Evolutionary conservation across 1,140 invertebrate species (phyloP).

Genomic region (Drosophila insularis): DNA sequence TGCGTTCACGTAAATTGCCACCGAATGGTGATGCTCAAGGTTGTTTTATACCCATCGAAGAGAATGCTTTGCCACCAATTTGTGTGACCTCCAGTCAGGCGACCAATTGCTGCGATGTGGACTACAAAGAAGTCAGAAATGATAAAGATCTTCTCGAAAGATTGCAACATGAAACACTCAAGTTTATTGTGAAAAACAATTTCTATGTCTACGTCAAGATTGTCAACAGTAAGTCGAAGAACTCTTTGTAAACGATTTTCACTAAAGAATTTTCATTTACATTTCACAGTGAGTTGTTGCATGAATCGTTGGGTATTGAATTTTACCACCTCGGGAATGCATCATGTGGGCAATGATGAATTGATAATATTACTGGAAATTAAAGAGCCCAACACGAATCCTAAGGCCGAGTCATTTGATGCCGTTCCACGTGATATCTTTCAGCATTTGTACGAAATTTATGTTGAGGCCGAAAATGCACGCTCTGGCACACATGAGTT

Average conservation of each 20-base stretch:
- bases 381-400: conserved; percentile 80
- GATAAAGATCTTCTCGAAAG: conserved; percentile 83
- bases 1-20: conserved; percentile 55
- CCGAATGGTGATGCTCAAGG: conserved; percentile 84
- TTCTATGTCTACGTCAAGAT: conserved; percentile 90
- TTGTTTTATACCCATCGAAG: conserved; percentile 85
- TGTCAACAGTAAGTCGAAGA: conserved; percentile 86
- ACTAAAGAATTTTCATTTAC: background rate
- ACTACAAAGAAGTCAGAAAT: conserved; percentile 85
- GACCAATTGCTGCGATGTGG: conserved; percentile 83
- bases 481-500: conserved; percentile 87
- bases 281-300: conserved; percentile 90
- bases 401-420: conserved; percentile 80
- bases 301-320: conserved; percentile 91
- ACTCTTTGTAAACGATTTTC: conserved; percentile 51
- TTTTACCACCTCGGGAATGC: conserved; percentile 90
- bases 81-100: conserved; percentile 48
- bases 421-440: conserved; percentile 90
- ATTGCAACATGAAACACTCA: conserved; percentile 86
- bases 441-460: conserved; percentile 89
- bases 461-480: conserved; percentile 90
- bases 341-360: conserved; percentile 93
- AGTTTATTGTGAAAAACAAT: conserved; percentile 92
- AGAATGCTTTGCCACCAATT: conserved; percentile 84
- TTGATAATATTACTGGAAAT: conserved; percentile 91